These are phyloP conservation scores for Tetheella fluctuosa DNA, from an alignment of 2,888 invertebrate genomes.

Conservation along the genomic window DNA sequence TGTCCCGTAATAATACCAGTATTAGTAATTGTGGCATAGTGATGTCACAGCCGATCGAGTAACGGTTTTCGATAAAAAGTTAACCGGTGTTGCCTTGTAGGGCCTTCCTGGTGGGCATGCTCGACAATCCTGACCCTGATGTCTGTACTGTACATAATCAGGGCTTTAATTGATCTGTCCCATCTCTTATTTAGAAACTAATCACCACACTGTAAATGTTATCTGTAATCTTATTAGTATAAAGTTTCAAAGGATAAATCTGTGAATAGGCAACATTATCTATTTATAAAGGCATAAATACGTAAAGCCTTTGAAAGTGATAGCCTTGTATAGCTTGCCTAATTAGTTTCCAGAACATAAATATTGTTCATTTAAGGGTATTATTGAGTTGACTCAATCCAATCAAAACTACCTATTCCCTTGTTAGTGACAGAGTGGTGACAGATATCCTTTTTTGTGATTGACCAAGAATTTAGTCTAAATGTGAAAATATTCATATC, in stretches of 20 bases:
- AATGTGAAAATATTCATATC: too few species aligned
- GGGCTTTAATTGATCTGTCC: background rate
- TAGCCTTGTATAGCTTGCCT: too few species aligned
- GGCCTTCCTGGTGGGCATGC: conserved; percentile 51
- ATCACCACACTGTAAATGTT: background rate
- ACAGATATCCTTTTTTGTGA: too few species aligned
- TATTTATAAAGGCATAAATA: too few species aligned
- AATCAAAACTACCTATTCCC: too few species aligned
- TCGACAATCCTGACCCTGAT: conserved; percentile 42
- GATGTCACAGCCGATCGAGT: conserved; percentile 38
- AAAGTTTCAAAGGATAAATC: background rate
- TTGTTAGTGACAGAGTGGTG: too few species aligned
- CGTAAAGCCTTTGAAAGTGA: too few species aligned
- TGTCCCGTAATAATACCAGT: conserved; percentile 9
- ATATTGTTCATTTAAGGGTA: too few species aligned
- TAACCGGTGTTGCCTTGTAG: conserved; percentile 45
- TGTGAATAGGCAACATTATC: background rate
- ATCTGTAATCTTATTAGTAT: background rate
- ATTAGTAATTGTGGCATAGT: conserved; percentile 33
- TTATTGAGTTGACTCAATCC: too few species aligned
- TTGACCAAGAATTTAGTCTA: too few species aligned
- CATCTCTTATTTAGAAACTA: background rate
- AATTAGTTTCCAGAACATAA: too few species aligned
- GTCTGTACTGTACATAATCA: conserved; percentile 13
- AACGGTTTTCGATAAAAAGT: conserved; percentile 55